These are phyloP conservation scores for Cyclina sinensis DNA, from an alignment of 1,140 invertebrate species.

Conservation along the genomic window DNA sequence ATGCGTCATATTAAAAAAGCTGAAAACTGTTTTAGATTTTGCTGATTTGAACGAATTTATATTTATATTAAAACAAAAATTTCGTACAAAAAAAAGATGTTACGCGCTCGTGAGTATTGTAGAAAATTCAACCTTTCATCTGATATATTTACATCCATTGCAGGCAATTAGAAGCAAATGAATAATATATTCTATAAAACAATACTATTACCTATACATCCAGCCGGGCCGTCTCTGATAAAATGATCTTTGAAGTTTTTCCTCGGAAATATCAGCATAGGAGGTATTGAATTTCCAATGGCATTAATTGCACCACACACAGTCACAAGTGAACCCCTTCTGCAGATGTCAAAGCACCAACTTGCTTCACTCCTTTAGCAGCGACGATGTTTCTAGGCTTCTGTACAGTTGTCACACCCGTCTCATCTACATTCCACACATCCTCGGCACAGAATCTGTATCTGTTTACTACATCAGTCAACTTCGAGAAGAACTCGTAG, in stretches of 20 bases:
- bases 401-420: too few species aligned
- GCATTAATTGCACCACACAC: constrained; percentile 8
- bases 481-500: too few species aligned
- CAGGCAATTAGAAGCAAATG: background rate
- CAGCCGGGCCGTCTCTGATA: background rate
- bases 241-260: constrained; percentile 9
- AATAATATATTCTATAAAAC: too few species aligned
- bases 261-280: constrained; percentile 12
- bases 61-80: too few species aligned
- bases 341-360: background rate
- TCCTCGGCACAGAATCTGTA: background rate
- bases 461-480: too few species aligned
- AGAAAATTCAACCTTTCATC: background rate
- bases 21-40: too few species aligned
- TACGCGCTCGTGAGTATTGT: too few species aligned
- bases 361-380: background rate
- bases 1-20: too few species aligned
- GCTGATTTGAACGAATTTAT: too few species aligned
- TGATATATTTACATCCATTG: background rate
- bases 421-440: too few species aligned
- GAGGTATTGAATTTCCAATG: constrained; percentile 28
- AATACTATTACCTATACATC: constrained; percentile 22
- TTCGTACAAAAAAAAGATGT: too few species aligned
- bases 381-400: background rate
- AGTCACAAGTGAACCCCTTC: background rate